Evolutionary conservation across 2,888 invertebrate species (phyloP), one percentile per base, ranked within the genome.

Genomic region (Eristalis arbustorum): DNA sequence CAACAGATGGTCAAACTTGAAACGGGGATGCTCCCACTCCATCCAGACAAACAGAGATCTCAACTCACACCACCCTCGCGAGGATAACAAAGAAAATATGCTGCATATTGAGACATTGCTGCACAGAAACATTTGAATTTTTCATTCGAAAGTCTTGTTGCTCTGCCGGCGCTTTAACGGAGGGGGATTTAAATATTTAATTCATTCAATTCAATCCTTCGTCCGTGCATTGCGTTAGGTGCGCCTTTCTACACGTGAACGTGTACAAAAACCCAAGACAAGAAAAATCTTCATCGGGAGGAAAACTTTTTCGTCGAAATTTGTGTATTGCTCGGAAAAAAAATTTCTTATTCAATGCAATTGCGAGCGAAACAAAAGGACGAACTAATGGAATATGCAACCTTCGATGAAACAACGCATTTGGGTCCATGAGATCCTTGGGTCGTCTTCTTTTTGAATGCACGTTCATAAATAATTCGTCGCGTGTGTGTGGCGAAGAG

Each of bases 131-230:
- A 75, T 84, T 73, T 88, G 61, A 62, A 80, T 84, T 79, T 84
- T 75, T 66, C 64, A 84, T 84, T 80, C 83, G n/a, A 83, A 87
- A 83, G 79, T 72, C 59, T 68, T 69, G 25, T n/a, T 61, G 67
- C 18, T 37, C 67, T 56, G 89, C 31, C 8, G 31, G 31, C 31
- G 31, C 31, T 31, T 31, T 31, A 31, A 90, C 89, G 89, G 85
- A 90, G 89, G 89, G 85, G 89, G 90, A 92, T 92, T n/a, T 91
- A 92, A 91, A 92, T 91, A 92, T 92, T 92, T 92, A n/a, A 92
- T 92, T 91, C 90, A 92, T 92, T 92, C 92, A 92, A 92, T 92
- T 90, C 90, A 90, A 91, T 91, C 91, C 25, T 90, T 49, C 14
- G 18, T 10, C 31, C 1, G 31, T n/a, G 22, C 23, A 49, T 37